A percentile compares a stretch with the other conserved stretches of the same genome.
Evolutionary conservation across 2,888 invertebrate species (phyloP).

Genomic region (Drosophila greeni): DNA sequence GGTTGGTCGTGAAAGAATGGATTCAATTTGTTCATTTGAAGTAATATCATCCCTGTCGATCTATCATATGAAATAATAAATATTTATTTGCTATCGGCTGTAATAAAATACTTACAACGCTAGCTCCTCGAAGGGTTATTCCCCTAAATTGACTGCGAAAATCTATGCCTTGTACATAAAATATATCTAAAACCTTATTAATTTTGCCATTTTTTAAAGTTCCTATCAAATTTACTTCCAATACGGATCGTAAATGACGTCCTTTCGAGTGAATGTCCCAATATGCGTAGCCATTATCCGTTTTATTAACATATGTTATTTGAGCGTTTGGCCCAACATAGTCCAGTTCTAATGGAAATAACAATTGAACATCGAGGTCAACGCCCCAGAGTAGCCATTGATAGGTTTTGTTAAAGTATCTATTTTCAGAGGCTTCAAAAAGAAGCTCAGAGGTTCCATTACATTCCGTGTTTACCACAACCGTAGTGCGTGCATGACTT

Average conservation of each 20-base stretch:
- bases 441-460: slow-evolving; percentile 45
- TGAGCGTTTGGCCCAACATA: slow-evolving; percentile 76
- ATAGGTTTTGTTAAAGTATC: slow-evolving; percentile 76
- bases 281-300: slow-evolving; percentile 44
- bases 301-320: slow-evolving; percentile 67
- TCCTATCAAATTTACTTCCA: slow-evolving; percentile 62
- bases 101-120: slow-evolving; percentile 66
- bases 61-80: slow-evolving; percentile 39
- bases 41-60: slow-evolving; percentile 75
- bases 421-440: slow-evolving; percentile 51
- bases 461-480: slow-evolving; percentile 69
- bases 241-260: slow-evolving; percentile 62
- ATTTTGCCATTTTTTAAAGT: slow-evolving; percentile 37
- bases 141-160: slow-evolving; percentile 69
- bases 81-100: not conserved
- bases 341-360: slow-evolving; percentile 52
- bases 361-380: slow-evolving; percentile 39
- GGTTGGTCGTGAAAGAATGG: slow-evolving; percentile 55
- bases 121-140: slow-evolving; percentile 70
- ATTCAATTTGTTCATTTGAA: slow-evolving; percentile 64
- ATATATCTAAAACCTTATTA: slow-evolving; percentile 45
- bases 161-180: slow-evolving; percentile 63
- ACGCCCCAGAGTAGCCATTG: slow-evolving; percentile 75
- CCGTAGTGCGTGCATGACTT: slow-evolving; percentile 59
- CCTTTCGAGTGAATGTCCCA: slow-evolving; percentile 77